Conservation (phyloP, 1,140 invertebrate species). For the Polypedilum pembai region DNA sequence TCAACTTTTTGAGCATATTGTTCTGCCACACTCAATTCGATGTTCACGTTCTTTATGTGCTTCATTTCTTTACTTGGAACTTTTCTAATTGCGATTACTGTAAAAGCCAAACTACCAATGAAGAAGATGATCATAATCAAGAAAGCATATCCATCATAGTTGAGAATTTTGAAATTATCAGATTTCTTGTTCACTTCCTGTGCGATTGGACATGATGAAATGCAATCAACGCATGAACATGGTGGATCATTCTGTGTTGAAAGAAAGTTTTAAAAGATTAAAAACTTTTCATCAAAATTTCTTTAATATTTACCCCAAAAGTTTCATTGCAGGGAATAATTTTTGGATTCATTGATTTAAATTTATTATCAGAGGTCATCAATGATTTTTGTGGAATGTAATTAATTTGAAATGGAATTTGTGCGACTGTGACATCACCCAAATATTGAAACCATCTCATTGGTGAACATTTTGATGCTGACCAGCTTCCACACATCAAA, state of each 20-base stretch:
- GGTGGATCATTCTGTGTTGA: conserved; percentile 51
- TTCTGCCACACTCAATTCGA: conserved; percentile 55
- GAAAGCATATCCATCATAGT: conserved; percentile 66
- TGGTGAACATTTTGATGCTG: conserved; percentile 57
- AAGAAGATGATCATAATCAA: conserved; percentile 69
- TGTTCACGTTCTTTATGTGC: conserved; percentile 37
- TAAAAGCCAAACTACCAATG: conserved; percentile 57
- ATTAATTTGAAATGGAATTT: conserved; percentile 58
- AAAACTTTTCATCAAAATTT: too few relatives aligned
- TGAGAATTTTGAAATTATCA: conserved; percentile 60
- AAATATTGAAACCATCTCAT: conserved; percentile 56
- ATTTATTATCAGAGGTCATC: conserved; percentile 42
- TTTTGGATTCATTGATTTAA: conserved; percentile 53
- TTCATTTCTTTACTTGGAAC: neutral
- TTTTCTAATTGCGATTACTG: conserved; percentile 45
- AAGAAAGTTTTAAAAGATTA: too few relatives aligned
- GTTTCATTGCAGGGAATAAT: conserved; percentile 60
- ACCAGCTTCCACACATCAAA: conserved; percentile 72
- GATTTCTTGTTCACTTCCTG: conserved; percentile 55
- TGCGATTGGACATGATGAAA: conserved; percentile 65
- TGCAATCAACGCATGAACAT: conserved; percentile 87
- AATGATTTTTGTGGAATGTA: conserved; percentile 48
- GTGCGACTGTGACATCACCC: conserved; percentile 48
- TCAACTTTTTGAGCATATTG: conserved; percentile 70
- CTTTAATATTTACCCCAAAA: conserved; percentile 55